phyloP scores from a whole-genome alignment of 1,140 invertebrate genomes.

The Tetraneura akinire region DNA sequence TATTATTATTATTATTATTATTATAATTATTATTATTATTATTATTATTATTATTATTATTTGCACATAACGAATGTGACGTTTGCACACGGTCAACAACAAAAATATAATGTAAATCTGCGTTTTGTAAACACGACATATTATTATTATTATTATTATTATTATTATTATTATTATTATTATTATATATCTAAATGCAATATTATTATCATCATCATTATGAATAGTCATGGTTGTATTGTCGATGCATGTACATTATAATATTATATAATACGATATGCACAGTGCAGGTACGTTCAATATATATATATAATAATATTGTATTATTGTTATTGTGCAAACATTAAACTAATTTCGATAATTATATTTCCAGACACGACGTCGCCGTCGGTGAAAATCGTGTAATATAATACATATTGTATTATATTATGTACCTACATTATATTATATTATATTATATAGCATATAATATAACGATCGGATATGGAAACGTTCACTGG shows the following conservation, averaged over 20 bases:
- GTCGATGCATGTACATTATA: background rate
- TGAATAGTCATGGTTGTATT: background rate
- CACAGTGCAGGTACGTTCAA: background rate
- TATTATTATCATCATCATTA: background rate
- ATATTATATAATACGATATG: background rate
- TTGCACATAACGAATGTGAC: too few species aligned
- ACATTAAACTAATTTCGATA: slow-evolving; percentile 11
- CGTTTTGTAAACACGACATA: too few species aligned
- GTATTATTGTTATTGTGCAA: background rate
- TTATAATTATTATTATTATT: too few species aligned
- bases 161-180: slow-evolving; percentile 2
- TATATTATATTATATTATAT: too few species aligned
- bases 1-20: too few species aligned
- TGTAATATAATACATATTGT: too few species aligned
- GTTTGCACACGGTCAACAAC: background rate
- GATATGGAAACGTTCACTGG: slow-evolving; percentile 8
- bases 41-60: too few species aligned
- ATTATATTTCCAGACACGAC: background rate
- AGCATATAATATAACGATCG: too few species aligned
- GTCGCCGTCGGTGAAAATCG: background rate
- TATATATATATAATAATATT: background rate
- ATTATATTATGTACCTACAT: too few species aligned
- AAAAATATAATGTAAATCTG: background rate
- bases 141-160: too few species aligned
- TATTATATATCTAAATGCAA: too few species aligned